Evolutionary conservation across 1,140 invertebrate species (phyloP), one percentile per base, ranked within the genome.

Genomic region (Rhopalosiphum padi): DNA sequence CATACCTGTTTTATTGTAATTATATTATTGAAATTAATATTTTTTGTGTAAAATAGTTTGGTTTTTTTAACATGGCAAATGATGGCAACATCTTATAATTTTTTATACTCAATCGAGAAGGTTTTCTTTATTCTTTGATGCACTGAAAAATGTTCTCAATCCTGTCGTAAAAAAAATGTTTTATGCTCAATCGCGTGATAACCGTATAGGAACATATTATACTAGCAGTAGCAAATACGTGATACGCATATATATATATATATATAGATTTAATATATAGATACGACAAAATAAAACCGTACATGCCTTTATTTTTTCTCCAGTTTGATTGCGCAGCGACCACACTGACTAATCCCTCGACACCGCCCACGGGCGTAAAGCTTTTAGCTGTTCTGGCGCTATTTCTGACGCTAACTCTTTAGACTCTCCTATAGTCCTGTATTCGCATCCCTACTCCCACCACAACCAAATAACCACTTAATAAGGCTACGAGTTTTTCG

Each of bases 301-400:
- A n/a, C 60, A 77, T 35, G 60, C 30, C 60, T 77, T 77, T n/a
- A 77, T 77, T 77, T 77, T n/a, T 68, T 77, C n/a, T 77, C n/a
- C 60, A 15, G 5, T 77, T n/a, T 77, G 30, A 77, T 77, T 77
- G 60, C 21, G 60, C 60, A 4, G 30, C n/a, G 15, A 35, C 60
- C 60, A 77, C 60, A 77, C 60, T 77, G 60, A n/a, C 60, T 15
- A 68, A 68, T 68, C 60, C 30, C 60, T 6, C 15, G 60, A 77
- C 60, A 18, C 60, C 15, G n/a, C 30, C n/a, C 30, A 77, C 15
- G 15, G n/a, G 60, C 60, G 60, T n/a, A n/a, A 77, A 77, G n/a
- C 60, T 30, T 68, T 68, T 60, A 60, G 55, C 25, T 11, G 4
- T 77, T 77, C 30, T 35, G 4, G 5, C 60, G 60, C 15, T 15